phyloP scores from a whole-genome alignment of 1,140 invertebrate species.

The Heliothis virescens region DNA sequence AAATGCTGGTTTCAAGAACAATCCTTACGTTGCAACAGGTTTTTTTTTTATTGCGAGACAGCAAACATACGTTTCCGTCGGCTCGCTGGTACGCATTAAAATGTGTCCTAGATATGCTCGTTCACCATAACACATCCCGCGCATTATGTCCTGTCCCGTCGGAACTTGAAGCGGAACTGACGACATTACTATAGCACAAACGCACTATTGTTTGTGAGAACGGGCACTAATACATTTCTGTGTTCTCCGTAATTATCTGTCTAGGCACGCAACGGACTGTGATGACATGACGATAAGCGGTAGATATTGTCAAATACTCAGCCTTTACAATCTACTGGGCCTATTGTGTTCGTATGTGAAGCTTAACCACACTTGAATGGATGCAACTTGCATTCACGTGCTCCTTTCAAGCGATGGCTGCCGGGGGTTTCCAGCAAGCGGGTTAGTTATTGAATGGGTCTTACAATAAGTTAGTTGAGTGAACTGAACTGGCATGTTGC shows the following conservation, averaged over 20 bases:
- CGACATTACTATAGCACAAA: slow-evolving; percentile 14
- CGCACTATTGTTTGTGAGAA: slow-evolving; percentile 9
- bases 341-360: background rate
- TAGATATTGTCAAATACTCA: background rate
- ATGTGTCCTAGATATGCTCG: background rate
- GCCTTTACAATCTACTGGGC: background rate
- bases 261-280: background rate
- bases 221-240: slow-evolving; percentile 22
- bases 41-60: background rate
- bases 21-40: too few relatives aligned
- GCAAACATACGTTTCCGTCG: slow-evolving; percentile 7
- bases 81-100: background rate
- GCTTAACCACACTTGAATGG: background rate
- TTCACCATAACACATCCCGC: slow-evolving; percentile 9
- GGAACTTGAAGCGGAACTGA: slow-evolving; percentile 20
- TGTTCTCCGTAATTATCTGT: slow-evolving; percentile 16
- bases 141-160: slow-evolving; percentile 6
- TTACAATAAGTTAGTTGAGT: too few relatives aligned
- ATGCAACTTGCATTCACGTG: too few relatives aligned
- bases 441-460: too few relatives aligned
- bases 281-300: background rate
- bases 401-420: too few relatives aligned
- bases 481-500: too few relatives aligned
- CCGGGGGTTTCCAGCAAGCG: too few relatives aligned
- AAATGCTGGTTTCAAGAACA: too few relatives aligned